These are phyloP conservation scores for Exephanes ischioxanthus DNA, from an alignment of 2,888 invertebrate genomes.

Conservation along the genomic window DNA sequence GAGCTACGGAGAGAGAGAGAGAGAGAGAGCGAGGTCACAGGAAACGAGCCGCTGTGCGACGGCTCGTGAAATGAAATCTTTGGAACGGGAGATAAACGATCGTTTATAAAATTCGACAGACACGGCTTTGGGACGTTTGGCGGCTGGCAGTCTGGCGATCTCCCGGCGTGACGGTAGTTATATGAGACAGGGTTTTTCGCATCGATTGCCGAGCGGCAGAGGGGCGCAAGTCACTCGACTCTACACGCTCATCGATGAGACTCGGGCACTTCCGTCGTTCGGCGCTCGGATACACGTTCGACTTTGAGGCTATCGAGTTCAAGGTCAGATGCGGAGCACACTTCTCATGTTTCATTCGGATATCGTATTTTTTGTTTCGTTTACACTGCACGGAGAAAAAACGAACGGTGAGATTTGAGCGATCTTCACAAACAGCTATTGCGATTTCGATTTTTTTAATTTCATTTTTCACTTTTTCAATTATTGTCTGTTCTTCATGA, in stretches of 20 bases:
- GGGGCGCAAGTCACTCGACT: not conserved
- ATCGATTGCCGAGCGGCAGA: not conserved
- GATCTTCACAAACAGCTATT: too few species aligned
- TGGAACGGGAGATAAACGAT: conserved; percentile 73
- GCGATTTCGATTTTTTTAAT: too few species aligned
- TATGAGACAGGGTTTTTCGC: not conserved
- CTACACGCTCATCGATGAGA: not conserved
- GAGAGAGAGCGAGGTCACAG: conserved; percentile 34
- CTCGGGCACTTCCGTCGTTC: not conserved
- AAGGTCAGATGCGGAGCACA: too few species aligned
- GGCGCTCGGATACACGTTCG: not conserved
- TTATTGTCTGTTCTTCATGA: too few species aligned
- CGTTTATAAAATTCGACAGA: conserved; percentile 80
- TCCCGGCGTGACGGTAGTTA: conserved; percentile 29
- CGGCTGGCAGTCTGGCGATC: conserved; percentile 20
- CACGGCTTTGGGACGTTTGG: conserved; percentile 63
- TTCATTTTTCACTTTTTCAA: too few species aligned
- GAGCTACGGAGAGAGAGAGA: not conserved
- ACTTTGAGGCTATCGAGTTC: too few species aligned
- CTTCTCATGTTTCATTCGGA: too few species aligned
- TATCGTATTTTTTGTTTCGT: too few species aligned
- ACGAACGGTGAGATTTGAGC: too few species aligned
- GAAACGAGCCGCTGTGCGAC: conserved; percentile 77
- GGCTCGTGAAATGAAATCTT: conserved; percentile 81
- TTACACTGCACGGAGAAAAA: too few species aligned